Conservation (phyloP, 1,140 invertebrate genomes). For the Aphis gossypii region DNA sequence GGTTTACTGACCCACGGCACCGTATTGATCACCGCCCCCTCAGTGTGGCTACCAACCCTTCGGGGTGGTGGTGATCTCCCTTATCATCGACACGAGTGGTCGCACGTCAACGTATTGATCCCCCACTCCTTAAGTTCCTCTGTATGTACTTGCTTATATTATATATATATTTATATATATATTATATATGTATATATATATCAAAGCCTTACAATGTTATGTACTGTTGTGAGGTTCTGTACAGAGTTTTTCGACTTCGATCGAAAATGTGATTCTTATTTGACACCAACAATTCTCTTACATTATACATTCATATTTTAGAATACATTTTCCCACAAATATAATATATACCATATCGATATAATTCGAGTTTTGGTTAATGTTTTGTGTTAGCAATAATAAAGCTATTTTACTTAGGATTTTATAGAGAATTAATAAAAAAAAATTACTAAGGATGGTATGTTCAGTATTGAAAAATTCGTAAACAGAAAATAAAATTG, state of each 20-base stretch:
- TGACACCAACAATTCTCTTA: neutral
- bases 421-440: too few relatives aligned
- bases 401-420: too few relatives aligned
- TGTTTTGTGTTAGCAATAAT: neutral
- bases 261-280: conserved; percentile 46
- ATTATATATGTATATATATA: neutral
- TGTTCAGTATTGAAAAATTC: too few relatives aligned
- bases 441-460: too few relatives aligned
- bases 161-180: neutral
- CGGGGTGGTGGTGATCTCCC: conserved; percentile 55
- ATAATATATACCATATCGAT: neutral
- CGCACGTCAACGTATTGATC: conserved; percentile 58
- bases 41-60: conserved; percentile 44
- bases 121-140: conserved; percentile 24
- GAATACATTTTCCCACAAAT: neutral
- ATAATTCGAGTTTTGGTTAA: neutral
- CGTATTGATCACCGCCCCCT: conserved; percentile 58
- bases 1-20: conserved; percentile 58
- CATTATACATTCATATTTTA: neutral
- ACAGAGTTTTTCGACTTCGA: neutral
- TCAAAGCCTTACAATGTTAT: conserved; percentile 26
- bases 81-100: conserved; percentile 58
- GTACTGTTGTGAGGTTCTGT: neutral
- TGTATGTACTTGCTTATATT: neutral
- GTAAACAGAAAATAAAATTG: too few relatives aligned